A percentile compares a stretch with the other conserved stretches of the same genome.
phyloP scores from a whole-genome alignment of 2,797 vertebrate species.

The Darevskia nairensis region DNA sequence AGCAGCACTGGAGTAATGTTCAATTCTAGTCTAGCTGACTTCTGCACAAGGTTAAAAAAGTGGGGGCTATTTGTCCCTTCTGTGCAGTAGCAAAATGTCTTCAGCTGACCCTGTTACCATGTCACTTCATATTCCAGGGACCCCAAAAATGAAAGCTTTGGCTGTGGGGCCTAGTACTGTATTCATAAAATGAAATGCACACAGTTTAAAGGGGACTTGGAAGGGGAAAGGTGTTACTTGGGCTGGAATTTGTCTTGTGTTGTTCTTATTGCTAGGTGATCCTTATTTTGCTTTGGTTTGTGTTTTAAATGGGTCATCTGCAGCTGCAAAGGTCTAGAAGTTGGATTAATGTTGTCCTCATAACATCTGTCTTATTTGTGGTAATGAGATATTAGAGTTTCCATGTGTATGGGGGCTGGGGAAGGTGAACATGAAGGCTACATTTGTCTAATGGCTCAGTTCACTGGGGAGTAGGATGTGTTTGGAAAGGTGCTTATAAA shows the following conservation, averaged over 20 bases:
- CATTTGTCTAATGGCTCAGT: constrained; percentile 58
- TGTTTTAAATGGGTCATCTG: background rate
- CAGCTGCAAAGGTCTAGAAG: constrained; percentile 45
- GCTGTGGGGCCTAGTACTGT: constrained; percentile 50
- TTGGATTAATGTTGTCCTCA: constrained; percentile 48
- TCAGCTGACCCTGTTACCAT: constrained; percentile 39
- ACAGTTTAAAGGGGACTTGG: background rate
- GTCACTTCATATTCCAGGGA: constrained; percentile 57
- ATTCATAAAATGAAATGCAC: constrained; percentile 52
- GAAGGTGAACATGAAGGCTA: constrained; percentile 53
- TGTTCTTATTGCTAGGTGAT: background rate
- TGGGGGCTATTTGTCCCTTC: too few species aligned
- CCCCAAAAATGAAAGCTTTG: constrained; percentile 43
- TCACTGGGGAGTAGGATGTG: background rate
- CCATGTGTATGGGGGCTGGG: constrained; percentile 54
- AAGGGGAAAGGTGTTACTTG: background rate
- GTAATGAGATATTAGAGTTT: constrained; percentile 65
- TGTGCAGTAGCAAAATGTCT: too few species aligned
- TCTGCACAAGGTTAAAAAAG: too few species aligned
- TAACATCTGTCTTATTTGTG: constrained; percentile 52
- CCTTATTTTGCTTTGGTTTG: background rate
- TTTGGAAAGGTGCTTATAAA: constrained; percentile 14
- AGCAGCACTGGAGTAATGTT: too few species aligned
- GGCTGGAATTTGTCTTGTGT: background rate
- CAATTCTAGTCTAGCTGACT: too few species aligned